Conservation (phyloP, 2,113 vertebrate genomes). For the Dromas ardeola region DNA sequence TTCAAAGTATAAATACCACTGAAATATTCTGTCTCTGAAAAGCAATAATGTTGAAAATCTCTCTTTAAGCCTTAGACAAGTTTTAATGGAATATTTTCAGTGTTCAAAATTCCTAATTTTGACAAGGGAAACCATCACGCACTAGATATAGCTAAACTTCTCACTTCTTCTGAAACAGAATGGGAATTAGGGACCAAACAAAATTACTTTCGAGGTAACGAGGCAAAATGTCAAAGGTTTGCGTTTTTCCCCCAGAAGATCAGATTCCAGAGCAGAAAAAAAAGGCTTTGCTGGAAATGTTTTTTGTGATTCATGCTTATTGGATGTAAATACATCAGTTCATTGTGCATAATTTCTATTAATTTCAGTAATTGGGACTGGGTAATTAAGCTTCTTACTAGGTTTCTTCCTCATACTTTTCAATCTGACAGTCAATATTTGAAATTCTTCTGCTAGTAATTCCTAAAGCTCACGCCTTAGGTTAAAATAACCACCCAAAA, state of each 20-base stretch:
- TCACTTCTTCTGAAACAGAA: neutral
- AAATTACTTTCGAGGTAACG: neutral
- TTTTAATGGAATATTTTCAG: neutral
- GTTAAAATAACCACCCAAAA: neutral
- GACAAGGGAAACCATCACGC: neutral
- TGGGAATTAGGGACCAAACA: neutral
- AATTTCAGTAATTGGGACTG: neutral
- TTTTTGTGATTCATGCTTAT: neutral
- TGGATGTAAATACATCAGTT: neutral
- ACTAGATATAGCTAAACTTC: neutral
- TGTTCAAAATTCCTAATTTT: neutral
- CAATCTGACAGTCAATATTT: neutral
- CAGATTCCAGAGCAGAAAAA: neutral
- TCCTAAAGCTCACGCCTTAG: neutral
- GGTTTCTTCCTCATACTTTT: neutral
- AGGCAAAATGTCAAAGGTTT: neutral
- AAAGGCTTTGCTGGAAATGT: neutral
- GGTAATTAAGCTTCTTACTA: neutral
- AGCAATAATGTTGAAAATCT: neutral
- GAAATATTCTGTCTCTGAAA: neutral
- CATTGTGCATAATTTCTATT: neutral
- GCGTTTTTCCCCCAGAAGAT: accelerated
- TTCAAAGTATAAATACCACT: neutral
- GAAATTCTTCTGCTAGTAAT: neutral
- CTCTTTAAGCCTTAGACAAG: neutral